Evolutionary conservation across 2,797 vertebrate genomes (phyloP), one percentile per base, ranked within the genome.

Genomic region (Eleutherodactylus coqui): DNA sequence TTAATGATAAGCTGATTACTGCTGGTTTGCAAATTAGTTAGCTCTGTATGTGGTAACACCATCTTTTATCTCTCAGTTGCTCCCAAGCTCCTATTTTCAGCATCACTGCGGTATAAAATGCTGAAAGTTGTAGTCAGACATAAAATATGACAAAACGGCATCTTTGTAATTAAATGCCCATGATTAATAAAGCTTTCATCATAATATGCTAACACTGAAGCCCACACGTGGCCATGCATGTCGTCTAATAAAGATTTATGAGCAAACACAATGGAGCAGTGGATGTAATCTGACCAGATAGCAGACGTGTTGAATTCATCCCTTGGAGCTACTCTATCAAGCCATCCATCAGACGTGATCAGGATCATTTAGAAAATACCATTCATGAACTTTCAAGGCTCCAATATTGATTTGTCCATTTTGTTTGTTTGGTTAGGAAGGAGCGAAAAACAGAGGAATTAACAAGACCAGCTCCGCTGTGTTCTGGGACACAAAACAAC

Each of bases 241-340:
- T 0, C 83, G 75, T 90, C 51, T 89, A 85, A 77, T 89, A 89
- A 88, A 89, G 82, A 88, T 89, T 90, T 92, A 91, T 90, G 90
- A 90, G 86, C 43, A 43, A 84, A 69, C 36, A 88, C 75, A 79
- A 60, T 62, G 75, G 49, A 69, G 34, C 53, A 81, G 90, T 93
- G 90, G 49, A 89, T 92, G 87, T 16, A 41, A 87, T 91, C 85
- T 84, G 78, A 87, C 51, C 75, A 47, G 79, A 86, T 83, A 88
- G 82, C 88, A 89, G 78, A 58, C 0, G 0, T 81, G 16, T 36
- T 60, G 60, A 90, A 89, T 67, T n/a, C 47, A 0, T 73, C 67
- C 24, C 77, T 86, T 79, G 14, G 4, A 85, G 82, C 0, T 0
- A 89, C 34, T 16, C 8, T 75, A 86, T 86, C 85, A 85, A 84